Percentiles rank a stretch among this genome's conserved stretches.
phyloP scores from a whole-genome alignment of 1,140 invertebrate genomes.

The Mamestra configurata region DNA sequence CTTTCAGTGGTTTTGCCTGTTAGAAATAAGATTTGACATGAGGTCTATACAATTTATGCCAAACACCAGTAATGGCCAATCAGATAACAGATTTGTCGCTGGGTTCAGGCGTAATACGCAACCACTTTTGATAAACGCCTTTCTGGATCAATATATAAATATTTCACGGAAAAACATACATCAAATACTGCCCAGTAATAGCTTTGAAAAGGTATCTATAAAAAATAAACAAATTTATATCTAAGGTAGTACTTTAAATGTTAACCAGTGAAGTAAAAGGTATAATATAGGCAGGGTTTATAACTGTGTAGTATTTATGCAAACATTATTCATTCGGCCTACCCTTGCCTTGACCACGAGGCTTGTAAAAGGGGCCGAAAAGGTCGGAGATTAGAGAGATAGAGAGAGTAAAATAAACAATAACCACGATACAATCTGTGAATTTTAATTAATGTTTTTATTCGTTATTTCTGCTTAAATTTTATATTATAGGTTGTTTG shows the following conservation, averaged over 20 bases:
- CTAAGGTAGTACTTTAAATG: not conserved
- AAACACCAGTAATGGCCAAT: too few species aligned
- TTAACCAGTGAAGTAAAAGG: not conserved
- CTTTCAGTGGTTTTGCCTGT: too few species aligned
- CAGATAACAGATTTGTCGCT: too few species aligned
- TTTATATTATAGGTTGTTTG: too few species aligned
- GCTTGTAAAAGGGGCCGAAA: slow-evolving; percentile 13
- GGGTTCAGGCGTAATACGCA: too few species aligned
- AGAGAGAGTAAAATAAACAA: slow-evolving; percentile 20
- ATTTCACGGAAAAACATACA: too few species aligned
- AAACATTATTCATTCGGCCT: slow-evolving; percentile 24
- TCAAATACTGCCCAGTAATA: not conserved
- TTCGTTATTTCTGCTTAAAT: not conserved
- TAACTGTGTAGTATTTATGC: slow-evolving; percentile 14
- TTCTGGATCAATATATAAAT: too few species aligned
- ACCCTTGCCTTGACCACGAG: not conserved
- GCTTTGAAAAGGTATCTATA: not conserved
- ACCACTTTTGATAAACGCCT: too few species aligned
- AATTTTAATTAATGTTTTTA: slow-evolving; percentile 5
- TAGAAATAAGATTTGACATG: too few species aligned
- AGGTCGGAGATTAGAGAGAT: slow-evolving; percentile 12
- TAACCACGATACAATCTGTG: slow-evolving; percentile 8
- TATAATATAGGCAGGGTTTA: not conserved
- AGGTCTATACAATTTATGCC: too few species aligned
- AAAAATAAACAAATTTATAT: not conserved